Percentiles rank a stretch among this genome's conserved stretches.
These are phyloP conservation scores for Eurystomus gularis DNA, from an alignment of 2,113 vertebrate genomes.

Conservation along the genomic window DNA sequence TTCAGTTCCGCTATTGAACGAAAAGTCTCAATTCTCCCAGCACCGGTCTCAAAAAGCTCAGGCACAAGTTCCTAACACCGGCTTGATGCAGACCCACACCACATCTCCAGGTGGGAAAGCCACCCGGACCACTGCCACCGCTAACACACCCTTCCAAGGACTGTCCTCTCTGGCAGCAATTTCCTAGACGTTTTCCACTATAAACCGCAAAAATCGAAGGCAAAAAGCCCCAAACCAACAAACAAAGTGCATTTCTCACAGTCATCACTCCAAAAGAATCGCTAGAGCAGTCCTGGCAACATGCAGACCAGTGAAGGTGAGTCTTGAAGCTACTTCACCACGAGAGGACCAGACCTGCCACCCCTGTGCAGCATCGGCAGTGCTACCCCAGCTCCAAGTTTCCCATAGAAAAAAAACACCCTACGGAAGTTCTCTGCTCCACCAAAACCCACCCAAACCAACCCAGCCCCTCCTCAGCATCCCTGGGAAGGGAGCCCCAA, in stretches of 20 bases:
- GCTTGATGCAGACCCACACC: neutral
- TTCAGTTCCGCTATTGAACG: neutral
- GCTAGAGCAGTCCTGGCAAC: neutral
- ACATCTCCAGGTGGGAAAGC: neutral
- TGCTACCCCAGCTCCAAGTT: neutral
- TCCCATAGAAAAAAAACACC: neutral
- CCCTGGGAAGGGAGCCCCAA: rapidly evolving
- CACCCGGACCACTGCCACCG: neutral
- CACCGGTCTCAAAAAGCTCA: neutral
- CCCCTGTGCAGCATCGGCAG: rapidly evolving
- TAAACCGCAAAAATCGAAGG: neutral
- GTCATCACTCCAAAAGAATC: rapidly evolving
- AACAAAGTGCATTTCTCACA: neutral
- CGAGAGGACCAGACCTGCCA: neutral
- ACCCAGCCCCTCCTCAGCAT: neutral
- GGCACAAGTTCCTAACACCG: neutral
- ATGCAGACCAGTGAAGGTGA: rapidly evolving
- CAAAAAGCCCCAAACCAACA: rapidly evolving
- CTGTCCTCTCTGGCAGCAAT: neutral
- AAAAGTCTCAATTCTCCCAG: neutral
- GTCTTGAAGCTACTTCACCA: neutral
- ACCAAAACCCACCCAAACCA: rapidly evolving
- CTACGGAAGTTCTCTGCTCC: neutral
- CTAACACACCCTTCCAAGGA: neutral
- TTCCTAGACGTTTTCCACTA: neutral